These are phyloP conservation scores for Anneissia japonica DNA, from an alignment of 35 echinoderm and acorn worm species.

Conservation along the genomic window DNA sequence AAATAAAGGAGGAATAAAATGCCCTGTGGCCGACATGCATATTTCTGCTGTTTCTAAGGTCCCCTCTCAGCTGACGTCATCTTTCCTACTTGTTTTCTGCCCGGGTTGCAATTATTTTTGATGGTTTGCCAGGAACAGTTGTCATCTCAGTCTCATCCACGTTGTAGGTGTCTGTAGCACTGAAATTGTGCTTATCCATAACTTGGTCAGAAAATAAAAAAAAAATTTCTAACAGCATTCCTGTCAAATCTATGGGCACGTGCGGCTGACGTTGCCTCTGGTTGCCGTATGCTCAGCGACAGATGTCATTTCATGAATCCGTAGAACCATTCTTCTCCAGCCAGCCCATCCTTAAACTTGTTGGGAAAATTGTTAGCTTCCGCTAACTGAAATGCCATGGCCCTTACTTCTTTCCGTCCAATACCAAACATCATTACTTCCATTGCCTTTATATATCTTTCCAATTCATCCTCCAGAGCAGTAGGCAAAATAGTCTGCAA, in stretches of 20 bases:
- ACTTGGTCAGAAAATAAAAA: background rate
- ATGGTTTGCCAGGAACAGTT: constrained; percentile 1
- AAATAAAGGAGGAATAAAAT: constrained; percentile 9
- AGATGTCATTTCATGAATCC: constrained; percentile 14
- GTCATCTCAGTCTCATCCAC: constrained; percentile 11
- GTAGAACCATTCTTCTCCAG: background rate
- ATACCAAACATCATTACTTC: constrained; percentile 15
- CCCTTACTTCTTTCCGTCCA: background rate
- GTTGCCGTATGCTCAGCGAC: background rate
- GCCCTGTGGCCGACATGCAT: constrained; percentile 4
- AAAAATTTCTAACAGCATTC: background rate
- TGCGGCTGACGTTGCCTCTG: constrained; percentile 9
- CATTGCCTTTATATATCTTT: constrained; percentile 9
- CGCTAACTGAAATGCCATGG: constrained; percentile 5
- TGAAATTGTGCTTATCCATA: constrained; percentile 6
- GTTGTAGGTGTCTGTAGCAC: background rate
- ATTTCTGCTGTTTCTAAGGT: background rate
- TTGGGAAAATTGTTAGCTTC: background rate
- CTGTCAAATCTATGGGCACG: constrained; percentile 1
- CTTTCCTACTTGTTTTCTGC: background rate
- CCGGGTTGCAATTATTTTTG: background rate
- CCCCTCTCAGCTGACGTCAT: constrained; percentile 4
- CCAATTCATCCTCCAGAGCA: background rate
- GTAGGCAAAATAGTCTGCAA: background rate
- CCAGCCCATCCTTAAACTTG: background rate